phyloP scores from a whole-genome alignment of 2,888 invertebrate genomes.

The Microdon myrmicae region DNA sequence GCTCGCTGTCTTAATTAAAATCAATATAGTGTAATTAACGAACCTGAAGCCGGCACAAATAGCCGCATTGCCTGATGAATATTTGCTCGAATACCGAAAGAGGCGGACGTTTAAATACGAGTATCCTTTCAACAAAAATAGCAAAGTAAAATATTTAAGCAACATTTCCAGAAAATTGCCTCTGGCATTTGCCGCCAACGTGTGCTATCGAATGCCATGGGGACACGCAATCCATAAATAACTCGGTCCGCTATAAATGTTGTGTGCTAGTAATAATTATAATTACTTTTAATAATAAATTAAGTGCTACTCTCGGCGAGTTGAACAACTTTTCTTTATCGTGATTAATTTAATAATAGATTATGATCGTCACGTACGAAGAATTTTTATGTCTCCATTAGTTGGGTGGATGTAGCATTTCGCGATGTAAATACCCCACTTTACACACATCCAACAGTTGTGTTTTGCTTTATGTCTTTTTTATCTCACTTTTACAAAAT shows the following conservation, averaged over 20 bases:
- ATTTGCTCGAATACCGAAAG: neutral
- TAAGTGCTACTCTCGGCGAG: slow-evolving; percentile 43
- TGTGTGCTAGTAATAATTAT: slow-evolving; percentile 39
- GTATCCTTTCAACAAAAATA: slow-evolving; percentile 13
- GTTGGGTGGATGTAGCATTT: too few species aligned
- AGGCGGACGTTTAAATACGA: slow-evolving; percentile 25
- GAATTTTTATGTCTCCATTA: slow-evolving; percentile 41
- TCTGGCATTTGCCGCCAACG: slow-evolving; percentile 45
- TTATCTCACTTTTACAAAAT: too few species aligned
- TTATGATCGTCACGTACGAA: slow-evolving; percentile 38
- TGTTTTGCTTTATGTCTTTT: too few species aligned
- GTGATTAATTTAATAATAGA: slow-evolving; percentile 46
- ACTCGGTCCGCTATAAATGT: slow-evolving; percentile 19
- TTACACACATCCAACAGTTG: too few species aligned
- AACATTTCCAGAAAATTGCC: slow-evolving; percentile 43
- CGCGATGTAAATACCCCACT: too few species aligned
- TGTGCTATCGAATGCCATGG: slow-evolving; percentile 41
- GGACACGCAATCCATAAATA: slow-evolving; percentile 45
- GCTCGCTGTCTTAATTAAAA: slow-evolving; percentile 40
- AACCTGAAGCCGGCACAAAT: slow-evolving; percentile 18
- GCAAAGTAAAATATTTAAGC: slow-evolving; percentile 38
- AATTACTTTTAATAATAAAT: slow-evolving; percentile 48
- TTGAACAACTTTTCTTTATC: slow-evolving; percentile 43
- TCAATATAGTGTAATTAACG: slow-evolving; percentile 16
- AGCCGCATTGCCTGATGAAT: slow-evolving; percentile 11